These are phyloP conservation scores for Sebastes minor DNA, from an alignment of 2,797 vertebrate genomes.

Conservation along the genomic window DNA sequence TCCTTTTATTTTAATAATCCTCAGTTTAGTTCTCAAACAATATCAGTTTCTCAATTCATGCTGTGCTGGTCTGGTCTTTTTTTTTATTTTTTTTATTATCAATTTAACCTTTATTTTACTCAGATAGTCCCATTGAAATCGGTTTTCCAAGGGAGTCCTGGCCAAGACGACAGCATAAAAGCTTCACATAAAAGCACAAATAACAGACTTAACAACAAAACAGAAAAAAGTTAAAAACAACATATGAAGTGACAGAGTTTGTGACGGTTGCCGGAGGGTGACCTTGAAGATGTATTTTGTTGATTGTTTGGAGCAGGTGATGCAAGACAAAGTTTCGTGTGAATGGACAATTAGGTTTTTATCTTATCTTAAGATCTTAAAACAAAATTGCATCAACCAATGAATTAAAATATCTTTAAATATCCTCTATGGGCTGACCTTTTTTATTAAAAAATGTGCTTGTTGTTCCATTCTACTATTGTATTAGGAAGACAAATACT, in stretches of 20 bases:
- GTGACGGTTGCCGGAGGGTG: not conserved
- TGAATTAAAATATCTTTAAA: not conserved
- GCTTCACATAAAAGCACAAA: not conserved
- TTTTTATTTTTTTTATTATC: not conserved
- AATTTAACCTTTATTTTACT: not conserved
- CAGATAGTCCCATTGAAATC: not conserved
- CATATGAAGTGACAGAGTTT: not conserved
- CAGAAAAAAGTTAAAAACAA: not conserved
- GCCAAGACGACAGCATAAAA: not conserved
- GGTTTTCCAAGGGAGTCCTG: not conserved
- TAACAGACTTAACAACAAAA: not conserved
- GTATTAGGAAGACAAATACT: too few species aligned
- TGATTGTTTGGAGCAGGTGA: not conserved
- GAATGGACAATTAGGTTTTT: not conserved
- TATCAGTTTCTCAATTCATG: not conserved
- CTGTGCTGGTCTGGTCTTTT: not conserved
- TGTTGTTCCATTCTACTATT: too few species aligned
- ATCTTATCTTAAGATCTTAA: not conserved
- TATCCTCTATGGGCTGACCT: too few species aligned
- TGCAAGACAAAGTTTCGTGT: not conserved
- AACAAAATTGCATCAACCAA: not conserved
- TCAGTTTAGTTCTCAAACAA: not conserved
- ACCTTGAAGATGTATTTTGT: not conserved
- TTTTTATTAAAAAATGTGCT: too few species aligned
- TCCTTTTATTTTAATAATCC: not conserved